These are phyloP conservation scores for Caenorhabditis tropicalis DNA, from an alignment of 1,140 invertebrate genomes.

Conservation along the genomic window DNA sequence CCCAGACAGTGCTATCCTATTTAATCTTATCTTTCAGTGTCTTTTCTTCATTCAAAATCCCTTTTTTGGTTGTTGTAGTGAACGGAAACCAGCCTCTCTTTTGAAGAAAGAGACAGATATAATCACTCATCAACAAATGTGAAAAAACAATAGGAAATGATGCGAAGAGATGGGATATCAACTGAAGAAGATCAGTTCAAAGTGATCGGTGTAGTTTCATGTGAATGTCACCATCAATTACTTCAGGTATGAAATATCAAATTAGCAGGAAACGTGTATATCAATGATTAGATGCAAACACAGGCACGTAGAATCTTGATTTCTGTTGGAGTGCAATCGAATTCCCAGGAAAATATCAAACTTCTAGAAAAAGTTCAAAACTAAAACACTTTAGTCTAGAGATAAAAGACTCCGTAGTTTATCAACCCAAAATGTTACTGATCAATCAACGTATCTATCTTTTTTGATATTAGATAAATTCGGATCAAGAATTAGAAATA, in stretches of 20 bases:
- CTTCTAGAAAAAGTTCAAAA: neutral
- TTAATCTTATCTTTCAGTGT: neutral
- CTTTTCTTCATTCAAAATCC: neutral
- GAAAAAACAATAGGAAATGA: slow-evolving; percentile 11
- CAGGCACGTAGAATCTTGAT: neutral
- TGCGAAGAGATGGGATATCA: neutral
- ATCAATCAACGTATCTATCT: no score
- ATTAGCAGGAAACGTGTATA: neutral
- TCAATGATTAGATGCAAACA: neutral
- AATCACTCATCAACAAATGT: neutral
- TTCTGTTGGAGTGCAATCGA: neutral
- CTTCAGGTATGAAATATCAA: neutral
- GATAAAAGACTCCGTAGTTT: no score
- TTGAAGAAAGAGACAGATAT: neutral
- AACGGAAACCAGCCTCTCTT: neutral
- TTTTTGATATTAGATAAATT: no score
- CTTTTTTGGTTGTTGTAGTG: slow-evolving; percentile 5
- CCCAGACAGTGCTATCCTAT: neutral
- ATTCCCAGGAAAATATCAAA: neutral
- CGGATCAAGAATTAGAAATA: no score
- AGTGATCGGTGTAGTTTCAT: neutral
- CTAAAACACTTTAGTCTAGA: neutral
- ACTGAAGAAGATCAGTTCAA: neutral
- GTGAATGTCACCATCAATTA: neutral
- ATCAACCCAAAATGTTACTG: no score